Conservation (phyloP, 2,797 vertebrate species). For the Gymnodraco acuticeps region DNA sequence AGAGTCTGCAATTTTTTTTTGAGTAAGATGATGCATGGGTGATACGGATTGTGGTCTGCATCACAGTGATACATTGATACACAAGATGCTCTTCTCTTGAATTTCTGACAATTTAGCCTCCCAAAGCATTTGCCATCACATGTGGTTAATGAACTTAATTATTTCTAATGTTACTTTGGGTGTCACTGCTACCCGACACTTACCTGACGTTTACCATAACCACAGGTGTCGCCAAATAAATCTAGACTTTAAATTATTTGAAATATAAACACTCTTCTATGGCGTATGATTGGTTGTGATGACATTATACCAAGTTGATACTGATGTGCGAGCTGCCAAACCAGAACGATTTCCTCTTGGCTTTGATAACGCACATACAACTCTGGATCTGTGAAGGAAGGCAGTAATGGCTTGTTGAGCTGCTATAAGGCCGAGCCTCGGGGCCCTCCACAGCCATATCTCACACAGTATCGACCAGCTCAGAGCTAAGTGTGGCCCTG, state of each 20-base stretch:
- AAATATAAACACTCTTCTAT: conserved; percentile 1
- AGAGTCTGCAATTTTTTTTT: background rate
- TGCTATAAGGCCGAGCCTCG: conserved; percentile 51
- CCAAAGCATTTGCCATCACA: background rate
- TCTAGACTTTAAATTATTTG: background rate
- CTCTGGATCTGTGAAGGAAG: conserved; percentile 41
- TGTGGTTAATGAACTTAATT: background rate
- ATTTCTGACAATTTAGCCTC: background rate
- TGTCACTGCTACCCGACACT: background rate
- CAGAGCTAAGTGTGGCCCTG: conserved; percentile 71
- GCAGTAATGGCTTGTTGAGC: conserved; percentile 76
- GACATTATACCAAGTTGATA: conserved; percentile 22
- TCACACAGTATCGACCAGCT: conserved; percentile 75
- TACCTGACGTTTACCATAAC: background rate
- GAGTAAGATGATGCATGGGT: background rate
- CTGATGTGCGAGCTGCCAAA: conserved; percentile 45
- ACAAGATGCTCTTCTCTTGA: background rate
- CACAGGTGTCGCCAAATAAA: background rate
- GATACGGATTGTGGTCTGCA: background rate
- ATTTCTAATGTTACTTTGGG: background rate
- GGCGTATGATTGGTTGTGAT: conserved; percentile 16
- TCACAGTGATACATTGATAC: background rate
- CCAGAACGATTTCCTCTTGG: conserved; percentile 32
- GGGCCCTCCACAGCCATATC: conserved; percentile 69
- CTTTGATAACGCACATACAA: conserved; percentile 14